Evolutionary conservation across 2,113 vertebrate genomes (phyloP).

Genomic region (Phylloscopus trochiloides): DNA sequence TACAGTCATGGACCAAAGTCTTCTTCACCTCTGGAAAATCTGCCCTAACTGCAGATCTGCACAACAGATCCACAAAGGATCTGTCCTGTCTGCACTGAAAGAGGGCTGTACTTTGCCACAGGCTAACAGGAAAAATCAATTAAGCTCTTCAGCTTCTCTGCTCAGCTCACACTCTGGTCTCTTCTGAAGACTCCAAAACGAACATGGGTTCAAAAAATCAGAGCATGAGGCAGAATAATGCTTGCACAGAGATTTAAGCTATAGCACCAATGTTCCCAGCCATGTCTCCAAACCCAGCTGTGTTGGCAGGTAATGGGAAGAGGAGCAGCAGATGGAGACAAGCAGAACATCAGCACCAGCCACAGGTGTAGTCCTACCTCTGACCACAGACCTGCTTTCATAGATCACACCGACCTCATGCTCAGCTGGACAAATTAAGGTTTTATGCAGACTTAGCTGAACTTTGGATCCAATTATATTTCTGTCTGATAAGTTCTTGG

Average conservation of each 20-base stretch:
- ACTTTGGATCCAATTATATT: not conserved
- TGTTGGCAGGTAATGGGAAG: not conserved
- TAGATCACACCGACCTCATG: not conserved
- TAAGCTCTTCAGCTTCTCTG: not conserved
- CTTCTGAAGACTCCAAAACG: not conserved
- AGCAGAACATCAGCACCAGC: not conserved
- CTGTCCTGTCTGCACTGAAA: not conserved
- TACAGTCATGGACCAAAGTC: not conserved
- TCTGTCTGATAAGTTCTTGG: not conserved
- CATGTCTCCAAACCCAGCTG: not conserved
- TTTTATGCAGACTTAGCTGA: not conserved
- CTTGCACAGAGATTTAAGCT: not conserved
- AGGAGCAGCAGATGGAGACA: not conserved
- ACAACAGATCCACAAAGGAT: not conserved
- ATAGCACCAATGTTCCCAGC: not conserved
- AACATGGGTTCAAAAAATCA: not conserved
- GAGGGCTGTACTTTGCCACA: not conserved
- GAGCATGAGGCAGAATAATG: not conserved
- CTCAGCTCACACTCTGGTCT: not conserved
- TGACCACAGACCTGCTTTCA: not conserved
- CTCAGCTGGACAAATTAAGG: not conserved
- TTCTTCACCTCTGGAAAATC: not conserved
- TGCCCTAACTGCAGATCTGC: not conserved
- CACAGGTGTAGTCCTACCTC: not conserved
- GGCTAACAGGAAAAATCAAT: not conserved